Percentiles rank a stretch among this genome's conserved stretches.
Evolutionary conservation across 2,797 vertebrate species (phyloP).

Genomic region (Apogon hyalosoma): DNA sequence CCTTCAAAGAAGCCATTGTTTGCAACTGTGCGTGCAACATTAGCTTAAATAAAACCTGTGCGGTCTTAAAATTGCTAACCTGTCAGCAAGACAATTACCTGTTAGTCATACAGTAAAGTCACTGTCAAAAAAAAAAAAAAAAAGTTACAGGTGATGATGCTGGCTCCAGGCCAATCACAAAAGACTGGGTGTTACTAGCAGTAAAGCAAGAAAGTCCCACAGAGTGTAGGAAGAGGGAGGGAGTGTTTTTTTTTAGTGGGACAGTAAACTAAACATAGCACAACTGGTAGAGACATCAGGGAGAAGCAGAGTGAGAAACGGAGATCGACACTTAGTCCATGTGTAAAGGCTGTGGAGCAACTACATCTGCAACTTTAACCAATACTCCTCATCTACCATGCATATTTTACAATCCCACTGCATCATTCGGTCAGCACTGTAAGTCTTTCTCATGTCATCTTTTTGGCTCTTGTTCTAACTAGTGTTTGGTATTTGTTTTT

Average conservation of each 20-base stretch:
- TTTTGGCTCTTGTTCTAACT: constrained; percentile 4
- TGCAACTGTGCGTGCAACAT: neutral
- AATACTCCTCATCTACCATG: constrained; percentile 53
- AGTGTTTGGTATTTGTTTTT: constrained; percentile 10
- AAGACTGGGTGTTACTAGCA: constrained; percentile 32
- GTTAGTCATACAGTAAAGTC: neutral
- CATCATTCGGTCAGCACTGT: constrained; percentile 71
- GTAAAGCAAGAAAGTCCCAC: constrained; percentile 20
- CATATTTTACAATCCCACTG: constrained; percentile 78
- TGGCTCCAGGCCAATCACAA: constrained; percentile 49
- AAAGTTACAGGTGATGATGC: constrained; percentile 40
- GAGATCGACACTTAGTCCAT: constrained; percentile 26
- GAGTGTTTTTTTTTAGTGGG: constrained; percentile 47
- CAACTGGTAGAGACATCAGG: constrained; percentile 39
- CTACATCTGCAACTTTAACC: constrained; percentile 44
- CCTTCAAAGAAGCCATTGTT: neutral
- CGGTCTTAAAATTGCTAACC: constrained; percentile 25
- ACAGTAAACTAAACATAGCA: constrained; percentile 67
- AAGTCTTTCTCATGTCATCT: constrained; percentile 31
- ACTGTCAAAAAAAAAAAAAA: constrained; percentile 25
- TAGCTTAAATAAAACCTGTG: constrained; percentile 12
- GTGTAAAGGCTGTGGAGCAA: constrained; percentile 24
- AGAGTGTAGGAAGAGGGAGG: constrained; percentile 37
- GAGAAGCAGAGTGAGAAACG: constrained; percentile 22
- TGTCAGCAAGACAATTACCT: constrained; percentile 36